Percentiles rank a stretch among this genome's conserved stretches.
Evolutionary conservation across 2,888 invertebrate species (phyloP).

Genomic region (Tetragonula carbonaria): DNA sequence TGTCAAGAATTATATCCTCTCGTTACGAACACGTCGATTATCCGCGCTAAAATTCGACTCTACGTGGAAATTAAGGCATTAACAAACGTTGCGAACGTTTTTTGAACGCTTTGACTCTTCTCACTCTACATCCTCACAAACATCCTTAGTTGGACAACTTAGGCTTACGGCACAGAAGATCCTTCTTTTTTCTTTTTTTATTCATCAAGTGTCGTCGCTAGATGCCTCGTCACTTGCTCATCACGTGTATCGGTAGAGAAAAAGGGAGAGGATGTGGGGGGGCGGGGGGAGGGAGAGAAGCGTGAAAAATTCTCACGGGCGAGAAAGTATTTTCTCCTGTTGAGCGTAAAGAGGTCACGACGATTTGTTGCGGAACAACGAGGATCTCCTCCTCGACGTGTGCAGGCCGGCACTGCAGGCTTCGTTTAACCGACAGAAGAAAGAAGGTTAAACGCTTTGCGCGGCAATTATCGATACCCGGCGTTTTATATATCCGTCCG

Average conservation of each 20-base stretch:
- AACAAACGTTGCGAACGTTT: too few relatives aligned
- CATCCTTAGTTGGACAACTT: too few relatives aligned
- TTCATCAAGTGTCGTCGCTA: neutral
- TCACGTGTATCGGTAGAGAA: slow-evolving; percentile 25
- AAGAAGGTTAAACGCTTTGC: slow-evolving; percentile 58
- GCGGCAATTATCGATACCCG: slow-evolving; percentile 47
- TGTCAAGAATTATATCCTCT: too few relatives aligned
- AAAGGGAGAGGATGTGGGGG: too few relatives aligned
- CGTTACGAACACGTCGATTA: neutral
- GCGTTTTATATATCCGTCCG: slow-evolving; percentile 25
- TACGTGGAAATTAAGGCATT: too few relatives aligned
- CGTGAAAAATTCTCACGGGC: slow-evolving; percentile 43
- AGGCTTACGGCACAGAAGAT: too few relatives aligned
- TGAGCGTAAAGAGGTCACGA: slow-evolving; percentile 62
- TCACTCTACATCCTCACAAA: too few relatives aligned
- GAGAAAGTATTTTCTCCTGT: slow-evolving; percentile 56
- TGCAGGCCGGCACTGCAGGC: slow-evolving; percentile 43
- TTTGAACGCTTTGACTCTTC: too few relatives aligned
- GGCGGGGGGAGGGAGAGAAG: slow-evolving; percentile 10
- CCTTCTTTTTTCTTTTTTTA: neutral
- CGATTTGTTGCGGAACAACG: slow-evolving; percentile 68
- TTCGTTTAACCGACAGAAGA: slow-evolving; percentile 58
- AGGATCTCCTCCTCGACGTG: slow-evolving; percentile 43
- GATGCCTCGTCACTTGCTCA: slow-evolving; percentile 29
- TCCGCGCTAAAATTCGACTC: neutral